phyloP scores from a whole-genome alignment of 2,888 invertebrate species.

The Drosophila affinis region DNA sequence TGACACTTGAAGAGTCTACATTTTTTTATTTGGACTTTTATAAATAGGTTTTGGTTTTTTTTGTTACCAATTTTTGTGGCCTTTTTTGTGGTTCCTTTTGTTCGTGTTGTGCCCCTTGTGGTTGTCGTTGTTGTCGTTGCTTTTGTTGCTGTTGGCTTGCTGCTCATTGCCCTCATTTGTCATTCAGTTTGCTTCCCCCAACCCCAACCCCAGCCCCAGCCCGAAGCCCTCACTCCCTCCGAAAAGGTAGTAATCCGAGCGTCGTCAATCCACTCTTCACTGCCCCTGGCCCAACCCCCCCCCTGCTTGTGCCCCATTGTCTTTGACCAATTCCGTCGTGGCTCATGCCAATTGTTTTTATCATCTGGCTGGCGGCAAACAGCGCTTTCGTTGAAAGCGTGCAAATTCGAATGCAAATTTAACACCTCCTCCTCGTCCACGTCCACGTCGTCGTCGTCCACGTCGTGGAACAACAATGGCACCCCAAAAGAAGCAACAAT shows the following conservation, averaged over 20 bases:
- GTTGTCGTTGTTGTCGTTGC: constrained; percentile 20
- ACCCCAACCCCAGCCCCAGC: neutral
- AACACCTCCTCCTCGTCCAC: constrained; percentile 59
- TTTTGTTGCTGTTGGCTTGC: constrained; percentile 18
- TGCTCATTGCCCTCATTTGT: constrained; percentile 65
- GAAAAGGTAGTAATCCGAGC: constrained; percentile 66
- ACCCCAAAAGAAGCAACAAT: constrained; percentile 11
- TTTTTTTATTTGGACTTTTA: constrained; percentile 15
- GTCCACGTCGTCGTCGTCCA: constrained; percentile 15
- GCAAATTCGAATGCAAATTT: constrained; percentile 77
- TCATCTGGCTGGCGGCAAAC: constrained; percentile 32
- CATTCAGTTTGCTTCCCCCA: constrained; percentile 49
- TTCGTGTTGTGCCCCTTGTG: constrained; percentile 3
- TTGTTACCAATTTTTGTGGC: constrained; percentile 43
- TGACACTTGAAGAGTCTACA: constrained; percentile 23
- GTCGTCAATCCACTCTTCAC: constrained; percentile 31
- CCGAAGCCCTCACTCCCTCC: neutral
- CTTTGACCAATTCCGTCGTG: constrained; percentile 45
- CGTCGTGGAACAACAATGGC: constrained; percentile 6
- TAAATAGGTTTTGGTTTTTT: constrained; percentile 48
- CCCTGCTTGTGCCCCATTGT: neutral
- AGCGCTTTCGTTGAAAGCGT: constrained; percentile 73
- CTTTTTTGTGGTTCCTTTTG: constrained; percentile 10
- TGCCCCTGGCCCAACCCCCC: constrained; percentile 1
- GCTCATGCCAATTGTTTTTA: constrained; percentile 75